Evolutionary conservation across 1,140 invertebrate species (phyloP), one percentile per base, ranked within the genome.

Genomic region (Lasioglossum albipes): DNA sequence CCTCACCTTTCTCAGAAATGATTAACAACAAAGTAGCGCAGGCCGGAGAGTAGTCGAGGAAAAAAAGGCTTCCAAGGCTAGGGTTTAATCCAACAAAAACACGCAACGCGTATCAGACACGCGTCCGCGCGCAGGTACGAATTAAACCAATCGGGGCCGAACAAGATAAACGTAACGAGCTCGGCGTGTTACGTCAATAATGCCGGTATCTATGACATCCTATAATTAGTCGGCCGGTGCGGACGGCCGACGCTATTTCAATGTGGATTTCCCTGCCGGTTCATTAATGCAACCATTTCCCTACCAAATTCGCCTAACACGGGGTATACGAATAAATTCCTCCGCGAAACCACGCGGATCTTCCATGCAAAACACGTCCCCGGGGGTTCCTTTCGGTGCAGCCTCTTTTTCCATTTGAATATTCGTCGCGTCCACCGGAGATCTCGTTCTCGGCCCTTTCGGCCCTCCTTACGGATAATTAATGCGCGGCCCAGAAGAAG

Each of bases 401-500:
- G 7, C 42, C 54, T 59, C 52, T 59, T 71, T 57, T 71, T n/a
- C 31, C 69, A 79, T 79, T 79, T 79, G 49, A 74, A 79, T 74
- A 79, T 79, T 74, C 77, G n/a, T 52, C 16, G 20, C 22, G 20
- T 73, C 69, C 31, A 42, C 36, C 52, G 52, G 52, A 49, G 45
- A 49, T 42, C n/a, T 59, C 49, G 62, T 41, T 41, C 52, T 49
- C 16, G 66, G 20, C 9, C 68, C 27, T 41, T 42, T 59, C 31
- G 52, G 27, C 18, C 45, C 59, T 31, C 41, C 10, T 49, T 42
- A 18, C 36, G 70, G 49, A 78, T 90, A 90, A 90, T 91, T 91
- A 91, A 91, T 91, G 90, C 86, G 74, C 76, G 82, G 75, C 57
- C 61, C 66, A 82, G 86, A 78, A 84, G 75, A 87, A 90, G 90